These are phyloP conservation scores for Pseudochromis fuscus DNA, from an alignment of 2,797 vertebrate species.

Conservation along the genomic window DNA sequence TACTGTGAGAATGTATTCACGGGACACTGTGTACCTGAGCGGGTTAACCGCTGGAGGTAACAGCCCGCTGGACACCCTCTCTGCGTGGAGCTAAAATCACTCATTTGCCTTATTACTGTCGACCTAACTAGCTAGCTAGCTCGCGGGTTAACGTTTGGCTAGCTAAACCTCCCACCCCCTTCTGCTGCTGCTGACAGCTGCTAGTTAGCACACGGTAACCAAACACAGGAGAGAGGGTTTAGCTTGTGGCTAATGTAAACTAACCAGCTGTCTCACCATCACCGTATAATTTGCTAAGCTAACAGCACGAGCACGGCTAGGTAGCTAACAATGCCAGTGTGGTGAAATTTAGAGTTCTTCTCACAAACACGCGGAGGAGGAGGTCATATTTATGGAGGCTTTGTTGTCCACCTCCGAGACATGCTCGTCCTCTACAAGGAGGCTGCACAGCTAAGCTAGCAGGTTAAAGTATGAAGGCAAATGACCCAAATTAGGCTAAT, in stretches of 20 bases:
- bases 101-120: not conserved
- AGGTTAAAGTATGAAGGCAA: not conserved
- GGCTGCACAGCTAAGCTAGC: not conserved
- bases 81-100: not conserved
- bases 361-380: not conserved
- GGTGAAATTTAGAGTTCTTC: not conserved
- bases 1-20: constrained; percentile 11
- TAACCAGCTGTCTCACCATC: not conserved
- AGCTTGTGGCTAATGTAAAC: not conserved
- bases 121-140: not conserved
- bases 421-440: not conserved
- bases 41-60: constrained; percentile 62
- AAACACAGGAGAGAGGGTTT: not conserved
- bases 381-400: not conserved
- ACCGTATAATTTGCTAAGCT: not conserved
- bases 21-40: constrained; percentile 23
- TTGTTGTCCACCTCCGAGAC: not conserved
- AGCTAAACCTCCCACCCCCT: constrained; percentile 10
- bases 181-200: constrained; percentile 2
- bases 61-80: not conserved
- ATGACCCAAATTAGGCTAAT: not conserved
- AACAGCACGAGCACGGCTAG: not conserved
- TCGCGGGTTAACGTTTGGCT: constrained; percentile 10
- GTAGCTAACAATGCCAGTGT: not conserved
- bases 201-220: constrained; percentile 43